Base-by-base conservation (phyloP, 2,797 vertebrate genomes). In the Synanceia verrucosa region DNA sequence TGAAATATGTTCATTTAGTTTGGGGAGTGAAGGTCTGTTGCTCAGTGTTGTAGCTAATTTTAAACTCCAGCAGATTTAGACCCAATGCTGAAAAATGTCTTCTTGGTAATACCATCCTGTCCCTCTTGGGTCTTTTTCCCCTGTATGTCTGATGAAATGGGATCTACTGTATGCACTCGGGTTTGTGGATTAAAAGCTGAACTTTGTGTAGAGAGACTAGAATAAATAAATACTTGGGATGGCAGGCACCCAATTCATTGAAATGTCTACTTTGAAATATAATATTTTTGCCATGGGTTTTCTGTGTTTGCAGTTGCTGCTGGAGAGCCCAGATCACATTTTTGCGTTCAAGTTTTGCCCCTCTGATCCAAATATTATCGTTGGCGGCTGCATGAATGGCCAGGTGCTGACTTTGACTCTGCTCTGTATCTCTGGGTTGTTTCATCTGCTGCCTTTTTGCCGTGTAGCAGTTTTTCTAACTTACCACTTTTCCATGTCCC, bases 271-370 rank as follows among this genome's bases (percentile, higher is more conserved):
- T 85, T 87, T 89, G 66, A 89, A 86, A 83, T 78, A 3, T 64
- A 75, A 74, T 77, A 67, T 69, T 70, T 69, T 28, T 78, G 37
- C 21, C 44, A 43, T 81, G 26, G 58, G 26, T 79, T 84, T 79
- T 70, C 50, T 88, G 24, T 87, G 68, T 66, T 83, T 89, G 55
- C 89, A 99, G 98, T 79, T 99, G 88, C 90, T 97, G 81, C 86
- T 99, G 86, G 94, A 97, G 79, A 94, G 94, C 85, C 96, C 96
- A 34, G 95, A 95, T 46, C 96, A 97, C 31, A 92, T 99, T 89
- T 92, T 89, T 84, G 91, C 94, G 87, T 99, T 99, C 87, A 83
- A 96, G 79, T 98, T 99, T 92, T 96, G 93, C 87, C 96, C 96
- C 1, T 94, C 91, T 3, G 89, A 99, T 89, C 94, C 97, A 68